Evolutionary conservation across 2,888 invertebrate species (phyloP).

Genomic region (Nymphalis polychloros): DNA sequence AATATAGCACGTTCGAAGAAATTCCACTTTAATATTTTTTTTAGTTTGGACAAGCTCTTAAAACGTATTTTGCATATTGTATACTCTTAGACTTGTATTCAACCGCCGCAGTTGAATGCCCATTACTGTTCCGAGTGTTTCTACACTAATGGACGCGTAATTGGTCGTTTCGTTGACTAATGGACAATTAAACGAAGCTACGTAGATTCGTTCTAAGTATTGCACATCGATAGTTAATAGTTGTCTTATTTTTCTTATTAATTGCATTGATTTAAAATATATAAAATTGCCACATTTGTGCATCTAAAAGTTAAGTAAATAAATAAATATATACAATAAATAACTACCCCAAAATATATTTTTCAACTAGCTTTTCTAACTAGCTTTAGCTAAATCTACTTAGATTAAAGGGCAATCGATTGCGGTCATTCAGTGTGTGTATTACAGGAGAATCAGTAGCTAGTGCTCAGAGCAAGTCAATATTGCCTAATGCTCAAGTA

Average conservation of each 20-base stretch:
- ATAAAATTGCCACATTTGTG: not conserved
- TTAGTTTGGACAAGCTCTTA: slow-evolving; percentile 2
- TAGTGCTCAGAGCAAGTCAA: slow-evolving; percentile 38
- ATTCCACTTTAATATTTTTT: slow-evolving; percentile 1
- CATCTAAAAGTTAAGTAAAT: too few species aligned
- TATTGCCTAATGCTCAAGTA: slow-evolving; percentile 43
- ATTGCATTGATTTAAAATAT: not conserved
- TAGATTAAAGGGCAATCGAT: not conserved
- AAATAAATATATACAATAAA: too few species aligned
- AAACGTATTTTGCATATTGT: slow-evolving; percentile 11
- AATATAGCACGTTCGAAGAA: not conserved
- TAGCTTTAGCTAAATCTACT: not conserved
- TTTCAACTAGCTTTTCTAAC: not conserved
- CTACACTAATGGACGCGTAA: slow-evolving; percentile 72
- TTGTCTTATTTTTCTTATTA: slow-evolving; percentile 25
- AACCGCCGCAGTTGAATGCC: slow-evolving; percentile 17
- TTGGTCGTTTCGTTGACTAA: slow-evolving; percentile 78
- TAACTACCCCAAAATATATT: too few species aligned
- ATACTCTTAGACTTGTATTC: slow-evolving; percentile 3
- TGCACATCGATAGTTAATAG: slow-evolving; percentile 38
- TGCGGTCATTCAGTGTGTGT: slow-evolving; percentile 5
- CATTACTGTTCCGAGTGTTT: slow-evolving; percentile 38
- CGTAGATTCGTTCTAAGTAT: slow-evolving; percentile 44
- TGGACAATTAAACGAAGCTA: slow-evolving; percentile 68
- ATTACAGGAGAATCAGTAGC: slow-evolving; percentile 34